Percentiles rank a stretch among this genome's conserved stretches.
These are phyloP conservation scores for Percopsis transmontana DNA, from an alignment of 2,113 vertebrate genomes.

Conservation along the genomic window DNA sequence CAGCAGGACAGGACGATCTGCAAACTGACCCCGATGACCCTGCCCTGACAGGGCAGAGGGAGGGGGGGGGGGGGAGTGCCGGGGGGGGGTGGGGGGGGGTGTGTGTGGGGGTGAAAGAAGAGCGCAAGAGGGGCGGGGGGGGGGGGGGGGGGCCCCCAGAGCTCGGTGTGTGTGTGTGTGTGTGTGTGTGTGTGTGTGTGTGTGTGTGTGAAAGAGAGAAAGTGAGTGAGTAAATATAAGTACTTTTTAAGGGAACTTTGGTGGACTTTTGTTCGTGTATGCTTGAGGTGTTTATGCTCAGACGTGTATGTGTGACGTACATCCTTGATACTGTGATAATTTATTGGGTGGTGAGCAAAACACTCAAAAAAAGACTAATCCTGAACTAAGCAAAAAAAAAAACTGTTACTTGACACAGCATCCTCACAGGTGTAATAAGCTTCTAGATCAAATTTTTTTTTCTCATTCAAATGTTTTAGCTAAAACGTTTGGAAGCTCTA, in stretches of 20 bases:
- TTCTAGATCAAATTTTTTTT: constrained; percentile 61
- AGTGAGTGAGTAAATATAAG: constrained; percentile 18
- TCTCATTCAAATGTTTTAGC: constrained; percentile 58
- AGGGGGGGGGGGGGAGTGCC: not conserved
- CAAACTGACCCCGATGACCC: constrained; percentile 83
- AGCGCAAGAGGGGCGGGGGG: constrained; percentile 6
- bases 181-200: constrained; percentile 3
- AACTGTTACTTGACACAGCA: constrained; percentile 77
- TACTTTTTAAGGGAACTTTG: constrained; percentile 46
- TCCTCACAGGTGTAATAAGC: constrained; percentile 69
- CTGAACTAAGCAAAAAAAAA: constrained; percentile 57
- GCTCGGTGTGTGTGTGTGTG: constrained; percentile 4
- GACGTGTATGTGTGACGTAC: constrained; percentile 48
- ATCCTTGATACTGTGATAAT: constrained; percentile 84
- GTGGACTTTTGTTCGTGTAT: constrained; percentile 36
- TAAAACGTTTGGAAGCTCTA: constrained; percentile 37
- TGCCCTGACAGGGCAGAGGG: constrained; percentile 46
- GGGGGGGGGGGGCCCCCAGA: not conserved
- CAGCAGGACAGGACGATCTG: constrained; percentile 86
- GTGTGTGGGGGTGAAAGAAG: constrained; percentile 15
- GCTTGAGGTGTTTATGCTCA: constrained; percentile 43
- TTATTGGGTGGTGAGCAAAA: constrained; percentile 80
- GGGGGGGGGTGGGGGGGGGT: not conserved
- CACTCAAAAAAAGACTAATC: constrained; percentile 43
- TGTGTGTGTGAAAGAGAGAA: constrained; percentile 18